Conservation (phyloP, 2,113 vertebrate species). For the Corapipo altera region DNA sequence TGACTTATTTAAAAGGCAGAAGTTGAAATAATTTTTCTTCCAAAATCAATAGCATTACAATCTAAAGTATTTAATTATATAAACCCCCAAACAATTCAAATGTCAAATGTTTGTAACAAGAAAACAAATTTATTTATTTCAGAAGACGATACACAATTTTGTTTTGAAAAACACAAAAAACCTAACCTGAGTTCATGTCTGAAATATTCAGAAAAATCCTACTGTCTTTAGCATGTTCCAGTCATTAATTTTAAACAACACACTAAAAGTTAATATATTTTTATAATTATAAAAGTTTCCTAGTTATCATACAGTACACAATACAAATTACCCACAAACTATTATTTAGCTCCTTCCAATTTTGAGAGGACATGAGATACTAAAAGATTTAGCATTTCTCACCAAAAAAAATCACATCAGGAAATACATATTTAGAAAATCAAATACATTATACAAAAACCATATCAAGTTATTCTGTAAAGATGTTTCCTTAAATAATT, state of each 20-base stretch:
- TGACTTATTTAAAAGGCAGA: no score
- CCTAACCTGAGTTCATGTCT: constrained; percentile 85
- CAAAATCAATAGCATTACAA: not conserved
- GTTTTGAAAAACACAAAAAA: constrained; percentile 84
- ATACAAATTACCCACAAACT: constrained; percentile 84
- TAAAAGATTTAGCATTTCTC: constrained; percentile 84
- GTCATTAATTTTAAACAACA: constrained; percentile 84
- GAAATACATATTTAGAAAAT: constrained; percentile 85
- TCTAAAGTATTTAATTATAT: not conserved
- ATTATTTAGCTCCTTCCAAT: constrained; percentile 81
- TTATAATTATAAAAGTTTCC: constrained; percentile 86
- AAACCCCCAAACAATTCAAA: not conserved
- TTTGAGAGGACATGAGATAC: constrained; percentile 83
- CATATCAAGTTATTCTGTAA: constrained; percentile 76
- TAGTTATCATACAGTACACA: constrained; percentile 84
- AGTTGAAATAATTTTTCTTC: not conserved
- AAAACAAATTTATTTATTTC: constrained; percentile 86
- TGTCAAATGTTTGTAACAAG: constrained; percentile 37
- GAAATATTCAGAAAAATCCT: constrained; percentile 88
- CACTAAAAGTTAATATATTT: constrained; percentile 85
- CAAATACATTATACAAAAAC: constrained; percentile 80
- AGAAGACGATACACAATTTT: constrained; percentile 87
- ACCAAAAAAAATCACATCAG: constrained; percentile 82
- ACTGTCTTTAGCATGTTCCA: constrained; percentile 85
- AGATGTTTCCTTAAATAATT: constrained; percentile 79